Percentiles rank a stretch among this genome's conserved stretches.
These are phyloP conservation scores for Pelosia muscerda DNA, from an alignment of 2,888 invertebrate genomes.

Conservation along the genomic window DNA sequence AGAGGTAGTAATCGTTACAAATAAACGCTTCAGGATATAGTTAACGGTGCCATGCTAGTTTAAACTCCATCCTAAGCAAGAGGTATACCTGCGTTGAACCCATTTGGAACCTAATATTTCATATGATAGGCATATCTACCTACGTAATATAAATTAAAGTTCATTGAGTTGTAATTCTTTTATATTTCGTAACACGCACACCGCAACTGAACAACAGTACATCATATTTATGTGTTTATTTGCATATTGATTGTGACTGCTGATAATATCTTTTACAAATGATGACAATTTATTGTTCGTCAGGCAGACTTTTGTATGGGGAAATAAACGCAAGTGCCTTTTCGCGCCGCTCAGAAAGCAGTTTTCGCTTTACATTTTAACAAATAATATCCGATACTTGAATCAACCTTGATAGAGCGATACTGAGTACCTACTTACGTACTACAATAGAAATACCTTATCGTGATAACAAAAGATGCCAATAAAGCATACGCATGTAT, in stretches of 20 bases:
- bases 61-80: too few relatives aligned
- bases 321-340: background rate
- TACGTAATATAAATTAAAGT: background rate
- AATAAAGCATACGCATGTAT: background rate
- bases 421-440: conserved; percentile 11
- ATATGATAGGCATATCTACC: background rate
- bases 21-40: too few relatives aligned
- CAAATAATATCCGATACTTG: conserved; percentile 22
- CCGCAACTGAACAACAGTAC: background rate
- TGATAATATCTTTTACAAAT: conserved; percentile 26
- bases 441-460: background rate
- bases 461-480: conserved; percentile 2
- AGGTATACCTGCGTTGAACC: too few relatives aligned
- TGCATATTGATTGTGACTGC: conserved; percentile 14
- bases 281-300: conserved; percentile 21
- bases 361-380: conserved; percentile 24
- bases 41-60: too few relatives aligned
- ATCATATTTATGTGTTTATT: conserved; percentile 7
- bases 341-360: background rate
- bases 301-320: background rate
- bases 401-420: conserved; percentile 26
- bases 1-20: too few relatives aligned
- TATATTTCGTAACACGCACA: background rate
- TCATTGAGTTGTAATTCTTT: background rate
- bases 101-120: too few relatives aligned